A percentile compares a stretch with the other conserved stretches of the same genome.
These are phyloP conservation scores for Ceyx erithaca DNA, from an alignment of 2,797 vertebrate genomes.

Conservation along the genomic window DNA sequence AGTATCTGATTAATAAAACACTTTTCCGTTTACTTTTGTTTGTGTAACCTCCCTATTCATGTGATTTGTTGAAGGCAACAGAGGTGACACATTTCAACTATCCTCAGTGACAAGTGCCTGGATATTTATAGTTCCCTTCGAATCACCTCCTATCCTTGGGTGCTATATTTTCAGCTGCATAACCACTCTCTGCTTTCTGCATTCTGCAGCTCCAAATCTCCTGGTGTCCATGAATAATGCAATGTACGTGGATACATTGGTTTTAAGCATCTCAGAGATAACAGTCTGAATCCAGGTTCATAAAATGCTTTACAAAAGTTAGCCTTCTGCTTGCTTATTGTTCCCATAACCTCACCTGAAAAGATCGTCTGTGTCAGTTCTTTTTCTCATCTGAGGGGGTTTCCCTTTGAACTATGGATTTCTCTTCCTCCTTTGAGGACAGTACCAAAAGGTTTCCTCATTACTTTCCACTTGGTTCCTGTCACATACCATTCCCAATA, in stretches of 20 bases:
- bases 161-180: background rate
- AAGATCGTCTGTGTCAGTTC: background rate
- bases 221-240: background rate
- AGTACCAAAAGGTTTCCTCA: background rate
- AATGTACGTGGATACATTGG: background rate
- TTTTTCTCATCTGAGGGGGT: background rate
- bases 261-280: background rate
- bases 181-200: background rate
- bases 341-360: background rate
- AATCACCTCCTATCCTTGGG: background rate
- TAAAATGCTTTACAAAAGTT: background rate
- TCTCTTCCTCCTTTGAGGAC: background rate
- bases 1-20: constrained; percentile 4
- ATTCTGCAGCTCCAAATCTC: background rate
- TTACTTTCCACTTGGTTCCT: background rate
- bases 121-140: constrained; percentile 5
- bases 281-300: background rate
- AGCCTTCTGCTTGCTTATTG: background rate
- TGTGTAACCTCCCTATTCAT: background rate
- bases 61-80: constrained; percentile 21
- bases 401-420: background rate
- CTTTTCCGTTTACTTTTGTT: background rate
- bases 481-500: background rate
- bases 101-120: background rate
- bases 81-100: background rate